A percentile compares a stretch with the other conserved stretches of the same genome.
These are phyloP conservation scores for Enteromius thamalakanensis DNA, from an alignment of 2,797 vertebrate species.

Conservation along the genomic window DNA sequence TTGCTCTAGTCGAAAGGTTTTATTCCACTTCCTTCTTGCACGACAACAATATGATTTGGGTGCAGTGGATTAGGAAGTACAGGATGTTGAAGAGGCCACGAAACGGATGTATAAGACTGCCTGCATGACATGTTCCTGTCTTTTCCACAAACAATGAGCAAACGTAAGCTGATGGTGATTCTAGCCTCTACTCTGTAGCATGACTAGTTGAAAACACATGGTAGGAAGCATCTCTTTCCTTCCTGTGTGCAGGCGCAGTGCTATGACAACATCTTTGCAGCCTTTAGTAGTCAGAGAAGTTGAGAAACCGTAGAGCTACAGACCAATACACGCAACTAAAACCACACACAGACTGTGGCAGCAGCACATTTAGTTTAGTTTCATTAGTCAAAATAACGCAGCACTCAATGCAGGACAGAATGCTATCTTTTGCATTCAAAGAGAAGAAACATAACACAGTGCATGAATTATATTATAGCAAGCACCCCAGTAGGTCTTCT, in stretches of 20 bases:
- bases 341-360: too few relatives aligned
- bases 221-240: conserved; percentile 61
- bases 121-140: conserved; percentile 7
- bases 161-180: neutral
- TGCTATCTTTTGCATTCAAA: neutral
- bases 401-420: neutral
- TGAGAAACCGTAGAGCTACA: neutral
- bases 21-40: neutral
- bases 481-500: neutral
- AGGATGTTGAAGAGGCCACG: conserved; percentile 12
- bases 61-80: neutral
- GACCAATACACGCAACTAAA: neutral
- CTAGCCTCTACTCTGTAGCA: conserved; percentile 9
- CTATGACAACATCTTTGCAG: conserved; percentile 46
- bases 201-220: conserved; percentile 18
- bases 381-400: neutral
- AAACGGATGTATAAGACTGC: conserved; percentile 6
- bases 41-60: neutral
- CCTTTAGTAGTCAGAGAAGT: neutral
- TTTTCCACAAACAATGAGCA: conserved; percentile 20
- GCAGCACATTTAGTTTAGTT: neutral
- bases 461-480: neutral
- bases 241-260: conserved; percentile 54
- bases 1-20: neutral
- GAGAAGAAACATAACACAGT: neutral